phyloP scores from a whole-genome alignment of 2,888 invertebrate species.

The Agrotis segetum region DNA sequence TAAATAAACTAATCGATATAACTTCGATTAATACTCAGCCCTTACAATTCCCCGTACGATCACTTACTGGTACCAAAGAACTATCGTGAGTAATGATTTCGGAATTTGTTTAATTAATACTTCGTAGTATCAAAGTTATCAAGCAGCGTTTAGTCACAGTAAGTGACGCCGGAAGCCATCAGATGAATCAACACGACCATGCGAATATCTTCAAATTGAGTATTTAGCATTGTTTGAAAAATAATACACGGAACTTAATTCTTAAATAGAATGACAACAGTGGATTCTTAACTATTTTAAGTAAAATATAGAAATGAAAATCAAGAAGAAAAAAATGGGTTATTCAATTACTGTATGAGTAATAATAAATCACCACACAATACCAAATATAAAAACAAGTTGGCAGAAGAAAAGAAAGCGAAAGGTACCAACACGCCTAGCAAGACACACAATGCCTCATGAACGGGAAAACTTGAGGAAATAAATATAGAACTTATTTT shows the following conservation, averaged over 20 bases:
- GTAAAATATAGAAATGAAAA: background rate
- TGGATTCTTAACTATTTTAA: background rate
- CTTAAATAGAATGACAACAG: background rate
- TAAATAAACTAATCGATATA: slow-evolving; percentile 18
- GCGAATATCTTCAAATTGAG: slow-evolving; percentile 34
- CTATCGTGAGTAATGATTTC: slow-evolving; percentile 62
- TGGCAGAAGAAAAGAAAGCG: slow-evolving; percentile 13
- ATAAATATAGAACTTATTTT: slow-evolving; percentile 14
- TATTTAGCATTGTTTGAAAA: slow-evolving; percentile 19
- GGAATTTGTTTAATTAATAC: slow-evolving; percentile 68
- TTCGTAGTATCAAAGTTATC: slow-evolving; percentile 69
- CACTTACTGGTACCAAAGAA: slow-evolving; percentile 35
- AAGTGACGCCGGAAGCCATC: slow-evolving; percentile 69
- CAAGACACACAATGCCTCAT: slow-evolving; percentile 27
- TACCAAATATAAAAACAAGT: slow-evolving; percentile 10
- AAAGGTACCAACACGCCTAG: slow-evolving; percentile 7
- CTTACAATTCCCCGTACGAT: slow-evolving; percentile 41
- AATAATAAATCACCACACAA: slow-evolving; percentile 13
- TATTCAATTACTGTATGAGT: background rate
- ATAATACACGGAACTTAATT: slow-evolving; percentile 14
- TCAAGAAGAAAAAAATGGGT: background rate
- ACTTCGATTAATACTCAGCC: slow-evolving; percentile 8
- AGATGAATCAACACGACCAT: slow-evolving; percentile 71
- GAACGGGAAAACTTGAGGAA: slow-evolving; percentile 31
- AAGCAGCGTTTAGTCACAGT: slow-evolving; percentile 72